Evolutionary conservation across 2,888 invertebrate genomes (phyloP), one percentile per base, ranked within the genome.

Genomic region (Leistus spinibarbis): DNA sequence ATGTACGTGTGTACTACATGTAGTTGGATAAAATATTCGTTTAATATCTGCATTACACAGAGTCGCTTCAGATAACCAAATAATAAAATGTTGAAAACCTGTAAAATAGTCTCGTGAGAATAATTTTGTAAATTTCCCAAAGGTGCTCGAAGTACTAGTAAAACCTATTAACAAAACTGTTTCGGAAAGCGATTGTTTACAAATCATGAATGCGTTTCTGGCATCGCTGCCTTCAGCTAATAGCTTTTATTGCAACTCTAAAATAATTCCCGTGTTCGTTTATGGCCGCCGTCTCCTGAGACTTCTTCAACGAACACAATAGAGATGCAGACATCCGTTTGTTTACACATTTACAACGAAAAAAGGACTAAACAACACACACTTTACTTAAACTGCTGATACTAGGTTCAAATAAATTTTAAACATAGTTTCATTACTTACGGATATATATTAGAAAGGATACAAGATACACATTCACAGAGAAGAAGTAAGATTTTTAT

Each of bases 171-270:
- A 40, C 40, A 7, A 10, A 10, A 40, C 40, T 72, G 56, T 72
- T 72, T 64, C 56, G 64, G 66, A 72, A 67, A 40, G 62, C 23
- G 66, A 64, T 60, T 73, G 67, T 67, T 67, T 73, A 67, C 73
- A 57, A 67, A 71, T 63, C 64, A 64, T 64, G 71, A 71, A 71
- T 63, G 54, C 54, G 71, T 24, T 27, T 16, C 63, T 53, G 13
- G 19, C 66, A 53, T 53, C 53, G 10, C 66, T 16, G 53, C 16
- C 53, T 27, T 53, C 53, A 27, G 73, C 67, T 73, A 73, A 73
- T 73, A 73, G 67, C 73, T 73, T 73, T 73, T 73, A 73, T 66
- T 73, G 73, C 73, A 67, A 67, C 73, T 73, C 73, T 73, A 73
- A 73, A 73, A 73, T 73, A 67, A 73, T 73, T 57, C 67, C 73